Percentiles rank a stretch among this genome's conserved stretches.
These are phyloP conservation scores for Eilema depressum DNA, from an alignment of 2,888 invertebrate genomes.

Conservation along the genomic window DNA sequence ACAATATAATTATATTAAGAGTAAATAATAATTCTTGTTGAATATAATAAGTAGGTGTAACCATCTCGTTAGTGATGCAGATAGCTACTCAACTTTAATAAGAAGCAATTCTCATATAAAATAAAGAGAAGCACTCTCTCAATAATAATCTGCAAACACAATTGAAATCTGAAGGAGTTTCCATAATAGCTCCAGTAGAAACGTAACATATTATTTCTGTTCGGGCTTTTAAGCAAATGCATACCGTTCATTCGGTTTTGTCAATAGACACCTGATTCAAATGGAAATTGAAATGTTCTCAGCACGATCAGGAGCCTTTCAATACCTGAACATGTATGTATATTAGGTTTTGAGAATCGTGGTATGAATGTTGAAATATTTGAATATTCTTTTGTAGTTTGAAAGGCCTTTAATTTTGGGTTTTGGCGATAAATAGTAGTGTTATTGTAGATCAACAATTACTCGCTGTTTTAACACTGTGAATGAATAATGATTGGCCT, in stretches of 20 bases:
- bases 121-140: neutral
- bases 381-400: slow-evolving; percentile 7
- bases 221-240: slow-evolving; percentile 64
- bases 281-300: slow-evolving; percentile 53
- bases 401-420: neutral
- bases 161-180: slow-evolving; percentile 12
- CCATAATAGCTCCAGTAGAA: slow-evolving; percentile 13
- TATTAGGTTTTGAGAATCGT: slow-evolving; percentile 29
- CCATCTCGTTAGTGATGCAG: neutral
- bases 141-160: slow-evolving; percentile 6
- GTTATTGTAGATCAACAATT: neutral
- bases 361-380: slow-evolving; percentile 26
- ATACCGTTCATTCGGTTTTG: slow-evolving; percentile 50
- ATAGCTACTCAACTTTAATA: neutral
- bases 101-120: neutral
- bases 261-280: slow-evolving; percentile 59
- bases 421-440: neutral
- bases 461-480: neutral
- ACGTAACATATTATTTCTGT: slow-evolving; percentile 53
- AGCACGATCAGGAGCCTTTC: slow-evolving; percentile 46
- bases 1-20: no score
- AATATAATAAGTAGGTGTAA: no score
- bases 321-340: slow-evolving; percentile 39
- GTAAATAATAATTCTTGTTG: no score
- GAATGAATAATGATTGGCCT: neutral